Base-by-base conservation (phyloP, 1,140 invertebrate species). In the Fopius arisanus region DNA sequence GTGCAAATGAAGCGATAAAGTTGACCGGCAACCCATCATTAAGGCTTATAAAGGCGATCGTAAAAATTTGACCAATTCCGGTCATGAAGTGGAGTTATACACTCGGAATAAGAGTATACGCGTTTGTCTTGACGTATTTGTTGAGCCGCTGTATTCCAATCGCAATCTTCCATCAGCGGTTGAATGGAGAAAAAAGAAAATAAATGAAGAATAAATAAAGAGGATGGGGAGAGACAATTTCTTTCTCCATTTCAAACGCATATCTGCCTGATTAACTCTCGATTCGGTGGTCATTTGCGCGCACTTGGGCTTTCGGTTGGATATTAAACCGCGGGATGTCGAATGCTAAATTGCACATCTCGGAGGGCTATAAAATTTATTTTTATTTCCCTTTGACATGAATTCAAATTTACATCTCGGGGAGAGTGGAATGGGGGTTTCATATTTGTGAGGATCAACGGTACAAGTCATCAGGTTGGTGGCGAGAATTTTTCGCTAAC, bases 1-100 rank as follows among this genome's bases (percentile, higher is more conserved):
- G 76, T 73, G 73, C 76, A 75, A 77, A 75, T 77, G 76, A 77
- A 77, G 76, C 76, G 76, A 77, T 75, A 75, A 77, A 75, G 37
- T 59, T 54, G 67, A 73, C n/a, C 67, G 28, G 67, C 67, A 75
- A 77, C 76, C 70, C 70, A 63, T 77, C 70, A 77, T 77, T 77
- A 77, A 70, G 76, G 76, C 66, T 59, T 72, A 77, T 77, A 77
- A 77, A 77, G 67, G 28, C 73, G 76, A 77, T 75, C 73, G 76
- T 77, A 73, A 75, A 77, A 75, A 54, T 77, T 75, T 65, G 62
- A 75, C 76, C 70, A 75, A 75, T 77, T 77, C 73, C 67, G 31
- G 23, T 48, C n/a, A 33, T 65, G 29, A 33, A 65, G 7, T 31
- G 29, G 28, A 31, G n/a, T 65, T 65, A 33, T 65, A 33, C 62